These are phyloP conservation scores for Anarrhichthys ocellatus DNA, from an alignment of 2,113 vertebrate species.

Conservation along the genomic window DNA sequence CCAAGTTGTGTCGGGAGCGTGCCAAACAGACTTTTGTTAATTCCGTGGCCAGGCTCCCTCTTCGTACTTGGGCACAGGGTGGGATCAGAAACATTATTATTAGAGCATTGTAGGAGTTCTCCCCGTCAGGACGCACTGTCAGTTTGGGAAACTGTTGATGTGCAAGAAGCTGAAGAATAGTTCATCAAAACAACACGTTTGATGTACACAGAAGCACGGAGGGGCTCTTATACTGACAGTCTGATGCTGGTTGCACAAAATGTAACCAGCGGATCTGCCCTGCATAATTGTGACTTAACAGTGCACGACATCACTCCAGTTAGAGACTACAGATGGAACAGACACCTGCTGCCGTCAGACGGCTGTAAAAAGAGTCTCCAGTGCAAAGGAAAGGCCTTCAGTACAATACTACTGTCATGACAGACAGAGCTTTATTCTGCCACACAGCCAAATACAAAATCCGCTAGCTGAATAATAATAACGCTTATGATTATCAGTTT, in stretches of 20 bases:
- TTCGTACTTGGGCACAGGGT: not conserved
- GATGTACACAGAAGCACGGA: not conserved
- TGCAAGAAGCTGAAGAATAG: not conserved
- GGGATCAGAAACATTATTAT: not conserved
- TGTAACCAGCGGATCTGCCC: not conserved
- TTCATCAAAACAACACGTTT: not conserved
- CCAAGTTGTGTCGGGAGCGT: not conserved
- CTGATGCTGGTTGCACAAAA: not conserved
- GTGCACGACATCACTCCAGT: not conserved
- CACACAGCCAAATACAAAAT: not conserved
- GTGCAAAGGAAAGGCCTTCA: not conserved
- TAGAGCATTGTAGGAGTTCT: not conserved
- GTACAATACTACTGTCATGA: not conserved
- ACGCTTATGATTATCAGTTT: not conserved
- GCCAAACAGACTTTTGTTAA: not conserved
- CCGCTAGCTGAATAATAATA: not conserved
- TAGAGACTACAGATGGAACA: not conserved
- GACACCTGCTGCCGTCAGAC: not conserved
- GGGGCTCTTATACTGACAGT: not conserved
- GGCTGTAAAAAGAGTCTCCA: not conserved
- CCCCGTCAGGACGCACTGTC: not conserved
- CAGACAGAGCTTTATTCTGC: not conserved
- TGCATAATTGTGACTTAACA: not conserved
- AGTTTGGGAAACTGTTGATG: not conserved
- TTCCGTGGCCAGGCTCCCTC: not conserved